A percentile compares a stretch with the other conserved stretches of the same genome.
Conservation (phyloP, 2,113 vertebrate species). For the Lota lota region DNA sequence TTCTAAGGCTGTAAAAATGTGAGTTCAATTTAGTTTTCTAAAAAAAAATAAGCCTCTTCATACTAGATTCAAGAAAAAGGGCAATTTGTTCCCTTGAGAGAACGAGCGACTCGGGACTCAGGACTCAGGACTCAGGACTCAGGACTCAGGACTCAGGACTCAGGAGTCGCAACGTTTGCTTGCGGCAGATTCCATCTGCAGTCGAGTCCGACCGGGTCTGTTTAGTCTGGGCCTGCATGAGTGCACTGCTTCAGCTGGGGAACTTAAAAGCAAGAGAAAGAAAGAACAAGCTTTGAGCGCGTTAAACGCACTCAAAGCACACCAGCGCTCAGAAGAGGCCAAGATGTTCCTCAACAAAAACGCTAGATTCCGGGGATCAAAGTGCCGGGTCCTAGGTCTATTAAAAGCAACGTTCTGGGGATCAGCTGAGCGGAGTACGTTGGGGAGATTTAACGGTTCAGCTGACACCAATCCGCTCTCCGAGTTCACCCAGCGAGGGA, state of each 20-base stretch:
- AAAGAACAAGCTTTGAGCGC: background rate
- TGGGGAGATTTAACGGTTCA: background rate
- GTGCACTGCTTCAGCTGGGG: background rate
- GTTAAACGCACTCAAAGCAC: background rate
- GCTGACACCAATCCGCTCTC: background rate
- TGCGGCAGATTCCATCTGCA: conserved; percentile 25
- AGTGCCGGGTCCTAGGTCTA: background rate
- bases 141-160: too few relatives aligned
- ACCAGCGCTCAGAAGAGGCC: background rate
- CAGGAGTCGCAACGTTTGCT: too few relatives aligned
- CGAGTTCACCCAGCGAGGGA: background rate
- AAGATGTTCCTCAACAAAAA: background rate
- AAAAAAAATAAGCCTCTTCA: too few relatives aligned
- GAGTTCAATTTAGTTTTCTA: too few relatives aligned
- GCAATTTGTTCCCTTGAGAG: too few relatives aligned
- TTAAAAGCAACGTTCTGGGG: background rate
- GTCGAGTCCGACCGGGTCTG: conserved; percentile 18
- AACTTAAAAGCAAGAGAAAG: background rate
- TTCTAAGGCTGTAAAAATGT: too few relatives aligned
- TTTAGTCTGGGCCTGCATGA: conserved; percentile 44
- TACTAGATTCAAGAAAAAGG: too few relatives aligned
- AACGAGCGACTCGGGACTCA: too few relatives aligned
- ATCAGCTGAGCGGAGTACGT: background rate
- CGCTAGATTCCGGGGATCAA: background rate
- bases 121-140: too few relatives aligned